phyloP scores from a whole-genome alignment of 2,113 vertebrate genomes.

The Marmota flaviventris region DNA sequence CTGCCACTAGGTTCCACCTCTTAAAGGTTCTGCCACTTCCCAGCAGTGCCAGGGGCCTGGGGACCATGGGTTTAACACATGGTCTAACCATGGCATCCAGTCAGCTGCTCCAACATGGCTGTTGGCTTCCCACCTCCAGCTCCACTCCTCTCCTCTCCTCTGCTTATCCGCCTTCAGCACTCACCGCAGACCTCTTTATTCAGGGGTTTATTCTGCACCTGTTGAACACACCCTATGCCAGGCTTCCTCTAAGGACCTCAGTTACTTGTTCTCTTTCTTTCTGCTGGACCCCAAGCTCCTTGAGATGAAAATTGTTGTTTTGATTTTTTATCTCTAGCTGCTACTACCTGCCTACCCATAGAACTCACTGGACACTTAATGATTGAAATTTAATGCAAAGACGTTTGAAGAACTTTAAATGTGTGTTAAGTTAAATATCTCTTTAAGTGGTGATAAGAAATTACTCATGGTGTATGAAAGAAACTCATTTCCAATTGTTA shows the following conservation, averaged over 20 bases:
- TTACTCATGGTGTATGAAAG: background rate
- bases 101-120: background rate
- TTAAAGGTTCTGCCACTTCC: background rate
- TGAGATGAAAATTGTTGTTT: background rate
- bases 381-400: conserved; percentile 5
- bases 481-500: background rate
- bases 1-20: background rate
- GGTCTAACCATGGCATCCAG: background rate
- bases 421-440: background rate
- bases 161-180: background rate
- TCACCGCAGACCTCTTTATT: background rate
- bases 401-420: background rate
- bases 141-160: background rate
- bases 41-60: background rate
- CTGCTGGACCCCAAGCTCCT: background rate
- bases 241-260: background rate
- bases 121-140: too few relatives aligned
- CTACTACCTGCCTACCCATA: background rate
- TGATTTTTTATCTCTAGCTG: background rate
- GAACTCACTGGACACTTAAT: background rate
- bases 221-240: background rate
- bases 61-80: background rate
- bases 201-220: background rate
- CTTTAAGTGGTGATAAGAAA: conserved; percentile 32
- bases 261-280: background rate